Conservation (phyloP, 2,888 invertebrate species). For the Trichopoda pennipes region DNA sequence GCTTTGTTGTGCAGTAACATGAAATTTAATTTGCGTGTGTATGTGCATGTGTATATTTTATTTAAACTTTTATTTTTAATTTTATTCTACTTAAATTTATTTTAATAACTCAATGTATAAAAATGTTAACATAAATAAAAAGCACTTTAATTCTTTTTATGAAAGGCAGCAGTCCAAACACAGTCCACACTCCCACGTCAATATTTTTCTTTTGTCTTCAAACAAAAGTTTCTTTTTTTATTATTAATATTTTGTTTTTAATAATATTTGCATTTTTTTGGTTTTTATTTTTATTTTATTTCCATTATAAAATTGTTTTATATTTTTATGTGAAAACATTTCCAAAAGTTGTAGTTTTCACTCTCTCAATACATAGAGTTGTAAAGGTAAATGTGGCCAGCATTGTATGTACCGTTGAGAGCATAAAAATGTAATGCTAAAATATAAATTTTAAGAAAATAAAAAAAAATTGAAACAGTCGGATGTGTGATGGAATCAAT, state of each 20-base stretch:
- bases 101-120: conserved; percentile 10
- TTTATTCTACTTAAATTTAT: conserved; percentile 6
- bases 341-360: conserved; percentile 7
- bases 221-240: conserved; percentile 27
- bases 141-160: neutral
- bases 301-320: neutral
- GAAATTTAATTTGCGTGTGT: conserved; percentile 45
- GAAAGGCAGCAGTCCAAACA: neutral
- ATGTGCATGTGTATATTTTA: neutral
- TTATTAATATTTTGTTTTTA: conserved; percentile 12
- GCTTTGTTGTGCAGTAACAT: conserved; percentile 35
- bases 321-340: conserved; percentile 10
- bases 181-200: neutral
- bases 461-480: too few relatives aligned
- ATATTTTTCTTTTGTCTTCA: conserved; percentile 25
- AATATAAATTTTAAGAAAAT: neutral
- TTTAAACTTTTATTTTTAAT: neutral
- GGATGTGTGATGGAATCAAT: too few relatives aligned
- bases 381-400: neutral
- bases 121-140: neutral
- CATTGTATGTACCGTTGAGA: too few relatives aligned
- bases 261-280: neutral
- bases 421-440: neutral
- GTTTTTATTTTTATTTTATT: neutral
- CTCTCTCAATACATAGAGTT: neutral